Conservation (phyloP, 2,888 invertebrate genomes). For the Rotaria macrura region DNA sequence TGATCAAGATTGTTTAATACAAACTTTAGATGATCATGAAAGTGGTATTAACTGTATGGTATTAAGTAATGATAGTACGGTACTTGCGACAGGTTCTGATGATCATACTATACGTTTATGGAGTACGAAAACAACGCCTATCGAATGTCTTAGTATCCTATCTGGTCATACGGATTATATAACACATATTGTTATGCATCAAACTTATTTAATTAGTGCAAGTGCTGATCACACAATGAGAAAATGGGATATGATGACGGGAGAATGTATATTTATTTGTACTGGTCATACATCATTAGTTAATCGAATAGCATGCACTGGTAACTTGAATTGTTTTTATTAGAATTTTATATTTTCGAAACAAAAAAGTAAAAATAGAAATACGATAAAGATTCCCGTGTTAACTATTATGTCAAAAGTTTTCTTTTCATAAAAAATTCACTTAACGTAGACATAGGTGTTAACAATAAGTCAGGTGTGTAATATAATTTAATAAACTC, state of each 20-base stretch:
- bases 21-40: constrained; percentile 47
- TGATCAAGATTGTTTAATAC: constrained; percentile 36
- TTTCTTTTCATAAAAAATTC: too few relatives aligned
- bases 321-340: constrained; percentile 34
- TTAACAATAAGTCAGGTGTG: too few relatives aligned
- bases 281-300: constrained; percentile 51
- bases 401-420: too few relatives aligned
- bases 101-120: constrained; percentile 52
- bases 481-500: too few relatives aligned
- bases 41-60: constrained; percentile 53
- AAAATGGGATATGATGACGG: constrained; percentile 53
- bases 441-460: too few relatives aligned
- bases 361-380: too few relatives aligned
- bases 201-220: constrained; percentile 52
- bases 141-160: constrained; percentile 52
- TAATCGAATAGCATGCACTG: constrained; percentile 51
- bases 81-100: constrained; percentile 53
- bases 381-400: too few relatives aligned
- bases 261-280: constrained; percentile 50
- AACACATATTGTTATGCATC: constrained; percentile 51
- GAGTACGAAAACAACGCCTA: constrained; percentile 50
- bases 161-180: constrained; percentile 52
- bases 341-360: too few relatives aligned
- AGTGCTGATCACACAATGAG: constrained; percentile 52
- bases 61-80: constrained; percentile 52